Base-by-base conservation (phyloP, 2,113 vertebrate genomes). In the Phyllopteryx taeniolatus region DNA sequence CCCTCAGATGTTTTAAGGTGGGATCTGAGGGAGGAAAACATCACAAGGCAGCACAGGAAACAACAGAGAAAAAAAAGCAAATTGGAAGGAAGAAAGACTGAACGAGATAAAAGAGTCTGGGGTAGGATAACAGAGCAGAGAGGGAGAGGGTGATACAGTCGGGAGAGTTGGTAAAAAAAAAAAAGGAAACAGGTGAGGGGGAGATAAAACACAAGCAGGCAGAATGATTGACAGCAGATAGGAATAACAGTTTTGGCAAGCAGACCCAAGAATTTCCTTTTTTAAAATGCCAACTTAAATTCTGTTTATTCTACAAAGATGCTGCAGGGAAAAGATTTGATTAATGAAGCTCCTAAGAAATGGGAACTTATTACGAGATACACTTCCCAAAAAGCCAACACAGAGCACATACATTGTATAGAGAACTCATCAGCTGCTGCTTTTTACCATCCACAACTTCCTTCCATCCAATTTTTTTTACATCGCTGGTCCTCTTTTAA, bases 11-110 rank as follows among this genome's bases (percentile, higher is more conserved):
- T 85, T 88, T 76, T 86, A 86, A 90, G 88, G 86, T 85, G 86
- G 86, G 85, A 88, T 90, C 90, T 88, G 85, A 89, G 84, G 85
- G 79, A 84, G 81, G 81, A 86, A 89, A 90, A 89, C 87, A 89
- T 84, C 89, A 90, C 88, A 88, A 87, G 85, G 82, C 85, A 54
- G 76, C 67, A 85, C 82, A 77, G 82, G 74, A 89, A 82, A 84
- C 85, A 66, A 79, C 76, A 14, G 51, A 78, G 85, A 89, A 89
- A 80, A 87, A 89, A 86, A 86, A 85, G 82, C 84, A 88, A 86
- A 87, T 86, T 88, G 87, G 83, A 78, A 81, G 84, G 87, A 87
- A 85, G 83, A 89, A 87, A 89, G 85, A 78, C 53, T 2, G 77
- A 76, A 82, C 4, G 75, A 85, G 87, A 90, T 88, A 81, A 90